Conservation (phyloP, 2,888 invertebrate genomes). For the Aricia artaxerxes region DNA sequence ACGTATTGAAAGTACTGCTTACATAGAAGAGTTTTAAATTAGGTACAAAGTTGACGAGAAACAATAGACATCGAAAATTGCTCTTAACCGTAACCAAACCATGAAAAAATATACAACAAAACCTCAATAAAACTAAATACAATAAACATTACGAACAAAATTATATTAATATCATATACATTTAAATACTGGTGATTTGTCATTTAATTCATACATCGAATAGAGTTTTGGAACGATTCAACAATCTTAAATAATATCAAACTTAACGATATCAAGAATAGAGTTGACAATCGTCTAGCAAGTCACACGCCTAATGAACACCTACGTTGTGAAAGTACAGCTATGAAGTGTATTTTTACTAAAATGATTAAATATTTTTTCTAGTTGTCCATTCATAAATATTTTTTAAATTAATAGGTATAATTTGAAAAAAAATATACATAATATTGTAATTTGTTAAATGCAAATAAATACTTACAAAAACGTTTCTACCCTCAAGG, state of each 20-base stretch:
- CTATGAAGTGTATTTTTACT: neutral
- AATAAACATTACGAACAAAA: neutral
- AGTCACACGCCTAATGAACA: constrained; percentile 1
- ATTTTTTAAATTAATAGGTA: neutral
- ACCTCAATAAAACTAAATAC: neutral
- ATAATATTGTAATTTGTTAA: neutral
- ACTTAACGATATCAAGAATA: constrained; percentile 12
- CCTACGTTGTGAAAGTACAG: neutral
- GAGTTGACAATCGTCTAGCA: constrained; percentile 8
- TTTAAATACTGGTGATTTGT: neutral
- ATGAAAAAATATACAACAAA: constrained; percentile 1
- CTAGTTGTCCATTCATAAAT: neutral
- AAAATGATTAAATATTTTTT: neutral
- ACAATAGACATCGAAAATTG: neutral
- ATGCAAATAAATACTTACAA: neutral
- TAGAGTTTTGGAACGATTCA: constrained; percentile 7
- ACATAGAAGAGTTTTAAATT: neutral
- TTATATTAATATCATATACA: constrained; percentile 21
- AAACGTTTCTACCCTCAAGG: neutral
- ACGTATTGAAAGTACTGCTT: neutral
- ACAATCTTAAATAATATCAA: constrained; percentile 13
- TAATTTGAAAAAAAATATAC: neutral
- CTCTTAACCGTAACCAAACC: neutral
- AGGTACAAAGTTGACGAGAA: neutral
- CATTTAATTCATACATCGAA: constrained; percentile 21